phyloP scores from a whole-genome alignment of 2,888 invertebrate species.

The Himalopsyche kuldschensis region DNA sequence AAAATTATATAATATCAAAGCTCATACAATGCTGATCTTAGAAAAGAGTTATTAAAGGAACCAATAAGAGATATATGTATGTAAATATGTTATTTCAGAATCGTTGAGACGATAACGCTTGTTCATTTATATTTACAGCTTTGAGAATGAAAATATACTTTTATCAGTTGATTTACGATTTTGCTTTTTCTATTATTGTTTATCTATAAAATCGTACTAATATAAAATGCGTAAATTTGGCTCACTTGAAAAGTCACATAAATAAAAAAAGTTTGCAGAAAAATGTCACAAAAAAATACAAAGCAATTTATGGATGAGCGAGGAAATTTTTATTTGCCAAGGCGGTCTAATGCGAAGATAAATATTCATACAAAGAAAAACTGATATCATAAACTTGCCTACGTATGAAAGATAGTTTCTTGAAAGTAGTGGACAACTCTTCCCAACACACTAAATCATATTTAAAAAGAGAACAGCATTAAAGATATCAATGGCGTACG shows the following conservation, averaged over 20 bases:
- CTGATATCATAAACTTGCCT: constrained; percentile 32
- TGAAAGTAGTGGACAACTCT: constrained; percentile 36
- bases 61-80: too few species aligned
- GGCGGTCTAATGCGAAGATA: constrained; percentile 34
- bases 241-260: background rate
- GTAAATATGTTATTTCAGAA: too few species aligned
- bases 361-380: constrained; percentile 38
- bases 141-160: too few species aligned
- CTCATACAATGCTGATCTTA: too few species aligned
- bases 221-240: background rate
- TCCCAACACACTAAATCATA: constrained; percentile 34
- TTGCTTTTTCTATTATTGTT: background rate
- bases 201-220: background rate
- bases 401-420: constrained; percentile 34
- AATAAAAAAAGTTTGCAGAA: background rate
- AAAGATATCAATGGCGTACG: constrained; percentile 18
- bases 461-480: constrained; percentile 34
- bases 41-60: too few species aligned
- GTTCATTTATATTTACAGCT: too few species aligned
- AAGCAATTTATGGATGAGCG: constrained; percentile 5
- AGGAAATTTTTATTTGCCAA: constrained; percentile 25
- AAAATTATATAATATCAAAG: too few species aligned
- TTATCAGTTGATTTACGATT: too few species aligned
- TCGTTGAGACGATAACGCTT: too few species aligned
- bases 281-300: constrained; percentile 4